Conservation (phyloP, 2,113 vertebrate species). For the Oenanthe oenanthe region DNA sequence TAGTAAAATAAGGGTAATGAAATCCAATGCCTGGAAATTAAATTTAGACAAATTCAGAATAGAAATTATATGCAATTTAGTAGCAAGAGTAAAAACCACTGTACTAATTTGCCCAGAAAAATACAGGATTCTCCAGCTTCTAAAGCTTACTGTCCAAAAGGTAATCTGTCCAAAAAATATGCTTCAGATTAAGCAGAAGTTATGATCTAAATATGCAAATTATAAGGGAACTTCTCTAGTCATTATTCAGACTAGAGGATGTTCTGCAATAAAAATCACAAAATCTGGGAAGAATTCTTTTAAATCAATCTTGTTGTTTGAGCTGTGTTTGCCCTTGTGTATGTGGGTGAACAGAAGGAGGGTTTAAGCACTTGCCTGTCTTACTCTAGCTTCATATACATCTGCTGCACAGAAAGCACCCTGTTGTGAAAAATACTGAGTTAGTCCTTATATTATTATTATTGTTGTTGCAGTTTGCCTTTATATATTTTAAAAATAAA, state of each 20-base stretch:
- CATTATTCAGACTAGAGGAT: background rate
- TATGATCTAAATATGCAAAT: background rate
- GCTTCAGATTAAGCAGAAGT: background rate
- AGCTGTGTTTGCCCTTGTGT: background rate
- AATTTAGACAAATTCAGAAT: conserved; percentile 57
- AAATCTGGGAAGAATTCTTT: background rate
- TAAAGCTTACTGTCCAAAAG: background rate
- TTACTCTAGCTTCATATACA: background rate
- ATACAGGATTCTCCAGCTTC: background rate
- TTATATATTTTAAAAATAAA: background rate
- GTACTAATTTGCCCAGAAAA: conserved; percentile 18
- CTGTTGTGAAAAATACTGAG: background rate
- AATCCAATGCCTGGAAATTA: conserved; percentile 58
- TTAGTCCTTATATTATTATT: background rate
- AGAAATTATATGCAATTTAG: conserved; percentile 51
- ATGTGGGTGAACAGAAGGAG: background rate
- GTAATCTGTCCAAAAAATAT: background rate
- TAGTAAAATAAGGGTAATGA: conserved; percentile 57
- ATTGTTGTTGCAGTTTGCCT: background rate
- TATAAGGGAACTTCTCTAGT: background rate
- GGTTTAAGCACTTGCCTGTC: background rate
- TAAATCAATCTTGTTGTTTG: background rate
- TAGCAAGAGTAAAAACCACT: conserved; percentile 12
- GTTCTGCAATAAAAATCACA: background rate
- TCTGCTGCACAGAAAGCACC: background rate